Base-by-base conservation (phyloP, 2,797 vertebrate genomes). In the Typhlichthys subterraneus region DNA sequence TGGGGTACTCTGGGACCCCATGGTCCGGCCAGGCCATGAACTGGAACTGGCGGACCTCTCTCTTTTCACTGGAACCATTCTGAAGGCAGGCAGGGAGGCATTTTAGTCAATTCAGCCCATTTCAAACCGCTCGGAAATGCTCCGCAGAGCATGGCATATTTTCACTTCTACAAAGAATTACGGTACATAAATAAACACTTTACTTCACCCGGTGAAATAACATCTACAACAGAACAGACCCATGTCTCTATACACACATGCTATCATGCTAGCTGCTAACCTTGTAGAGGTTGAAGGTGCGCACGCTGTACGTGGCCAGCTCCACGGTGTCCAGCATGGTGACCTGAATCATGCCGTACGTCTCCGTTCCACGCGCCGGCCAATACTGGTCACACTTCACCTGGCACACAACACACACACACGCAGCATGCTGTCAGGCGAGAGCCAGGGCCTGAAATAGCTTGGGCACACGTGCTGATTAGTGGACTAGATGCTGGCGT, bases 331-430 rank as follows among this genome's bases (percentile, higher is more conserved):
- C 97, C 88, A 97, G 73, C 80, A 97, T 84, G 3, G 95, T 94
- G 75, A 98, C 97, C 74, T 97, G 95, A 80, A 99, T 95, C 93
- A 96, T 94, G 48, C 97, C 96, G 3, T 92, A 93, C 0, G 93
- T 93, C 70, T 92, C 89, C 1, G 91, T 92, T 65, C 50, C 77
- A 46, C 97, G 93, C 62, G 90, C 90, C 0, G 97, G 97, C 97
- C 97, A 99, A 71, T 99, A 99, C 88, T 98, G 97, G 79, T 99
- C 97, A 85, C 97, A 98, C 80, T 99, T 99, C 1, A 99, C 94
- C 97, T 98, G 19, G 8, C 53, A 19, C 45, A 17, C 11, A 68
- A n/a, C n/a, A 73, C 57, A 72, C 50, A 62, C 68, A 17, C 45
- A 33, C 23, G 8, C 23, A 54, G 33, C 33, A 38, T 38, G 7